Conservation (phyloP, 2,113 vertebrate genomes). For the Danionella cerebrum region DNA sequence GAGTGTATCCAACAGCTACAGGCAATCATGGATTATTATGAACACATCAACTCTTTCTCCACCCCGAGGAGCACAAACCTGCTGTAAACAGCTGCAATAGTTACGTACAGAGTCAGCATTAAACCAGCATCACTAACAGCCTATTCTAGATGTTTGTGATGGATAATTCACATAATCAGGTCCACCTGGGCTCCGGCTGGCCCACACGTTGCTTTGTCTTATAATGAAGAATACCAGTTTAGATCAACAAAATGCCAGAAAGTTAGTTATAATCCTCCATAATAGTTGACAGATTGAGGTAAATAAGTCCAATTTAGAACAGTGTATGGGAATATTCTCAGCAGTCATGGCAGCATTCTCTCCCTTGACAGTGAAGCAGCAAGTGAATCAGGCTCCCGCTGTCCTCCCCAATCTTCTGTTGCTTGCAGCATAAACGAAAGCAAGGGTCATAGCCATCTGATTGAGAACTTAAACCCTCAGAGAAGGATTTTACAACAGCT, state of each 20-base stretch:
- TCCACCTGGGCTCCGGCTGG: no score
- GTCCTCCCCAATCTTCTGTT: not conserved
- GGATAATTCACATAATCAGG: not conserved
- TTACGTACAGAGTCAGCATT: not conserved
- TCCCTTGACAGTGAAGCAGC: no score
- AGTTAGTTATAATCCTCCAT: no score
- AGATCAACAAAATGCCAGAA: not conserved
- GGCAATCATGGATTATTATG: slow-evolving; percentile 10
- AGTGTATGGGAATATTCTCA: not conserved
- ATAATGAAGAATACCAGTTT: not conserved
- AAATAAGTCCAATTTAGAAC: not conserved
- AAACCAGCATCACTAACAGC: not conserved
- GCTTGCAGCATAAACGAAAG: not conserved
- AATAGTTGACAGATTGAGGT: no score
- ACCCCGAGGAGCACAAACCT: not conserved
- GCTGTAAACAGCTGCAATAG: not conserved
- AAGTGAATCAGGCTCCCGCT: not conserved
- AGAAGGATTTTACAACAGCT: no score
- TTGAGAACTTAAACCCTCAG: not conserved
- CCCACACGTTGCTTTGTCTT: no score
- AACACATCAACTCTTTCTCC: slow-evolving; percentile 14
- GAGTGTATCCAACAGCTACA: not conserved
- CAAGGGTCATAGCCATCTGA: not conserved
- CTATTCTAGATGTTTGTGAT: not conserved
- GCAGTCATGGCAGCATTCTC: not conserved